Percentiles rank a stretch among this genome's conserved stretches.
Evolutionary conservation across 2,113 vertebrate species (phyloP).

Genomic region (Nothobranchius furzeri): DNA sequence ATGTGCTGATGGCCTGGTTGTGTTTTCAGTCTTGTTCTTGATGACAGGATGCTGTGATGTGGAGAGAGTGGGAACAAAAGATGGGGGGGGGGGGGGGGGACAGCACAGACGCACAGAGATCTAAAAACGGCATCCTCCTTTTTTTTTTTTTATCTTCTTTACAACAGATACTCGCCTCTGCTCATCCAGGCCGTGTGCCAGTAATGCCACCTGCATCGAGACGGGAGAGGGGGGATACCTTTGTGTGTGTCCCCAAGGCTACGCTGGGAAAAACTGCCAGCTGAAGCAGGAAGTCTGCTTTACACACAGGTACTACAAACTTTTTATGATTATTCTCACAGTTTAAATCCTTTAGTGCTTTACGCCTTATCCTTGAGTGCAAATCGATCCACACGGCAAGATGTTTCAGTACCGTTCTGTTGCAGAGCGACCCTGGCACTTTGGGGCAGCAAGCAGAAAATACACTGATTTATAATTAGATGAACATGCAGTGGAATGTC

Average conservation of each 20-base stretch:
- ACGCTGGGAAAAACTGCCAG: slow-evolving; percentile 83
- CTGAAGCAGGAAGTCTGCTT: slow-evolving; percentile 82
- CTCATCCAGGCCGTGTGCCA: slow-evolving; percentile 83
- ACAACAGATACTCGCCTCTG: slow-evolving; percentile 85
- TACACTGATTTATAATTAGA: background rate
- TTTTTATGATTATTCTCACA: no score
- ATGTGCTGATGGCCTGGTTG: slow-evolving; percentile 11
- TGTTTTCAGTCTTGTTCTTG: slow-evolving; percentile 39
- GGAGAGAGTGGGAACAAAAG: slow-evolving; percentile 24
- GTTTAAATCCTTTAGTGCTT: background rate
- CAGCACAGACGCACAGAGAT: background rate
- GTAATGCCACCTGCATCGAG: slow-evolving; percentile 89
- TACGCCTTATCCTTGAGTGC: background rate
- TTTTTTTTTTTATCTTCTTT: slow-evolving; percentile 14
- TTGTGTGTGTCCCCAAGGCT: slow-evolving; percentile 85
- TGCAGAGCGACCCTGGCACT: background rate
- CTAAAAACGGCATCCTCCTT: slow-evolving; percentile 44
- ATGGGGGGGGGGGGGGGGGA: background rate
- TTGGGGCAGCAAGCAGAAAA: background rate
- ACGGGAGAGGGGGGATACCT: slow-evolving; percentile 83
- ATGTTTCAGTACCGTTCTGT: background rate
- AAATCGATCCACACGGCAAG: background rate
- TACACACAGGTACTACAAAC: slow-evolving; percentile 79
- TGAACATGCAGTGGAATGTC: no score
- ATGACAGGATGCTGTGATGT: slow-evolving; percentile 37